Evolutionary conservation across 2,113 vertebrate genomes (phyloP).

Genomic region (Esox niger): DNA sequence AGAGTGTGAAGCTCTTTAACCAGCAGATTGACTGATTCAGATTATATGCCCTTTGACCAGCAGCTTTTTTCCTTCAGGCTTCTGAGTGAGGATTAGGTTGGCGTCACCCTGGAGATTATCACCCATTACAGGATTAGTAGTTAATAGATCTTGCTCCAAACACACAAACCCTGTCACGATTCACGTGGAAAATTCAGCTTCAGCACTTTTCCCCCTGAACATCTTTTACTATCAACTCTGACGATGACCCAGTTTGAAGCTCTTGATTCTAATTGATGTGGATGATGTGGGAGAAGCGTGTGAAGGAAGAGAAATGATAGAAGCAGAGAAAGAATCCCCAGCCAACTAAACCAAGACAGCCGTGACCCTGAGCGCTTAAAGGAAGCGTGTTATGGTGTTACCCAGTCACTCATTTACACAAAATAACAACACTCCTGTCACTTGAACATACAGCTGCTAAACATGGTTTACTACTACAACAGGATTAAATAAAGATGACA

Average conservation of each 20-base stretch:
- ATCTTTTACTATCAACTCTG: background rate
- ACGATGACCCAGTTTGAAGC: background rate
- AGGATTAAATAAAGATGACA: background rate
- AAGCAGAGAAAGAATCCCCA: conserved; percentile 31
- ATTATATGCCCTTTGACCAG: background rate
- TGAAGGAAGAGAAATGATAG: conserved; percentile 28
- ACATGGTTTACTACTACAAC: conserved; percentile 17
- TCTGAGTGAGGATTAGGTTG: conserved; percentile 35
- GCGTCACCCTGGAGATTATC: background rate
- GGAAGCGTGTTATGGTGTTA: background rate
- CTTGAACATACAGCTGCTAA: conserved; percentile 3
- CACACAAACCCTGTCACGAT: no score
- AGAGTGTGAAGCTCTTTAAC: background rate
- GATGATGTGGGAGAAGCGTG: conserved; percentile 18
- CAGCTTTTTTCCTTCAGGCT: conserved; percentile 31
- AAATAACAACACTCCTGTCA: conserved; percentile 23
- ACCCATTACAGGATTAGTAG: conserved; percentile 46
- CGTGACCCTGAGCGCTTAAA: conserved; percentile 28
- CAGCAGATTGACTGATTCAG: background rate
- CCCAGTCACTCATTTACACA: conserved; percentile 26
- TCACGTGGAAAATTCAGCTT: no score
- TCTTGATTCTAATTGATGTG: conserved; percentile 29
- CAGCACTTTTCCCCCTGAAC: no score
- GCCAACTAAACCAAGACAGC: conserved; percentile 40
- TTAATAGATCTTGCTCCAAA: no score